Conservation (phyloP, 2,113 vertebrate species). For the Misgurnus mizolepis region DNA sequence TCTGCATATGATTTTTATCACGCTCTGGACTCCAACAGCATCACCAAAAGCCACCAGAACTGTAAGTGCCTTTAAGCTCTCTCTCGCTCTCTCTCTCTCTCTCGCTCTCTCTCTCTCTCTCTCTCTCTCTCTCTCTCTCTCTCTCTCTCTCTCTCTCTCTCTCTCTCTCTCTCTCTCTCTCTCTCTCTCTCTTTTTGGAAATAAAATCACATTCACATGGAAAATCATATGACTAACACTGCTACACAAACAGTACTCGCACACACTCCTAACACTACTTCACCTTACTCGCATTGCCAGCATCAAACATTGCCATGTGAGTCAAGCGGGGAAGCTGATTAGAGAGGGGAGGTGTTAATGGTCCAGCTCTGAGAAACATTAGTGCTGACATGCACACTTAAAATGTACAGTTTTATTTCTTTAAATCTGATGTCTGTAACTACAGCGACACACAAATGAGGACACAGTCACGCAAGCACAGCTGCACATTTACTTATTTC, state of each 20-base stretch:
- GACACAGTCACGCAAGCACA: too few species aligned
- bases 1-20: conserved; percentile 96
- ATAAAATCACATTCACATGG: conserved; percentile 1
- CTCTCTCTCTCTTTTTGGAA: not conserved
- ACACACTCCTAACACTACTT: too few species aligned
- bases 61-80: conserved; percentile 72
- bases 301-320: conserved; percentile 4
- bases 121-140: not conserved
- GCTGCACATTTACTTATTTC: too few species aligned
- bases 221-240: conserved; percentile 22
- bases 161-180: not conserved
- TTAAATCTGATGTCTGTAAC: too few species aligned
- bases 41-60: conserved; percentile 96
- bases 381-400: not conserved
- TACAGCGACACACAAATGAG: too few species aligned
- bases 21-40: conserved; percentile 88
- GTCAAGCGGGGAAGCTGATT: not conserved
- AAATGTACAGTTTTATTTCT: too few species aligned
- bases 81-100: too few species aligned
- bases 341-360: not conserved
- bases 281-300: not conserved
- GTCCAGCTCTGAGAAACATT: conserved; percentile 23
- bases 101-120: too few species aligned
- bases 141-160: too few species aligned
- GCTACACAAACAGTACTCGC: not conserved